Evolutionary conservation across 2,888 invertebrate species (phyloP).

Genomic region (Iselma pallidipennis): DNA sequence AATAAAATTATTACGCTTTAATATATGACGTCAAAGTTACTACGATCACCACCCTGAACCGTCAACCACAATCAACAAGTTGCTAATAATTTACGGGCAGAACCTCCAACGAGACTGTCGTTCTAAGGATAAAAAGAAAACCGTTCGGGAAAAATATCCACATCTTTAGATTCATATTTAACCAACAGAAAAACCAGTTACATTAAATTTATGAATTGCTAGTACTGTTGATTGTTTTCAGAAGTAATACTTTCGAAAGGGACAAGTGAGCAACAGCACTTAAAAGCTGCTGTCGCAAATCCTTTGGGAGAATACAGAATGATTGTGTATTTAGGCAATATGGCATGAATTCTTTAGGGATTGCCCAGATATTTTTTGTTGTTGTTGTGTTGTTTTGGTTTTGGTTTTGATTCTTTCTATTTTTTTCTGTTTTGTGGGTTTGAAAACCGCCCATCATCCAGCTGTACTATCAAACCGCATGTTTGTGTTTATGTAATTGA

Average conservation of each 20-base stretch:
- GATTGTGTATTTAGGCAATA: background rate
- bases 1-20: too few species aligned
- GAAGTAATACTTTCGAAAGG: too few species aligned
- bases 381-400: too few species aligned
- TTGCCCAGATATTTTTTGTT: background rate
- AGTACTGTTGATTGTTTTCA: too few species aligned
- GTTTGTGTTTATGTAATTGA: background rate
- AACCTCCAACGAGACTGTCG: background rate
- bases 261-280: background rate
- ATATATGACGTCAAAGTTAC: too few species aligned
- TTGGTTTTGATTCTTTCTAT: too few species aligned
- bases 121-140: background rate
- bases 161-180: too few species aligned
- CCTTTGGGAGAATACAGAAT: background rate
- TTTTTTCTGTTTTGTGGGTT: background rate
- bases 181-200: too few species aligned
- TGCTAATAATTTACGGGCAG: background rate
- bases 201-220: too few species aligned
- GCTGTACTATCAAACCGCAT: background rate
- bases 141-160: background rate
- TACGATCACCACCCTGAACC: background rate
- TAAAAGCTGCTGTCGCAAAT: background rate
- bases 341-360: background rate
- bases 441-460: background rate
- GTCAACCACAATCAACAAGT: background rate